Conservation (phyloP, 2,113 vertebrate genomes). For the Raphicerus campestris region DNA sequence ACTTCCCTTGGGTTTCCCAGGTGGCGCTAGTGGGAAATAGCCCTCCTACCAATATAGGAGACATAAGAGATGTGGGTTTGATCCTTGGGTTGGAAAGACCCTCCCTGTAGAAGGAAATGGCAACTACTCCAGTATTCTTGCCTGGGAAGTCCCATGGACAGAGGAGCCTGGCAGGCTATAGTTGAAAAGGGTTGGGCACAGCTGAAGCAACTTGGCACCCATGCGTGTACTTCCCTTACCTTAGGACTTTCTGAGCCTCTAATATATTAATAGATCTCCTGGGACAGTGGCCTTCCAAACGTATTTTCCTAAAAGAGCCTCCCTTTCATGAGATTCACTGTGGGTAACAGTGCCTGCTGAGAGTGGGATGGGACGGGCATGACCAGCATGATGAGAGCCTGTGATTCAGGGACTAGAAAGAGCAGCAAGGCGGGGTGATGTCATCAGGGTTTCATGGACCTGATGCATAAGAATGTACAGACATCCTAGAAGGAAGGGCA, state of each 20-base stretch:
- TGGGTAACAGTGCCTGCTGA: not conserved
- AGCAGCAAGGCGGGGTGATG: not conserved
- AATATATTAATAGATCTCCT: not conserved
- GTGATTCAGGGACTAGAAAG: not conserved
- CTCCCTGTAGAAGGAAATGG: not conserved
- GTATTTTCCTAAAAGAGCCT: not conserved
- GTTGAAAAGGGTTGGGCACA: not conserved
- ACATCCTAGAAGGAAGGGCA: too few relatives aligned
- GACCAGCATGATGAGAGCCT: rapidly evolving
- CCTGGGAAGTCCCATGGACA: not conserved
- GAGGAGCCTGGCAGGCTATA: not conserved
- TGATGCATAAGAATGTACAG: not conserved
- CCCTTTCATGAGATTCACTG: rapidly evolving
- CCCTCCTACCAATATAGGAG: not conserved
- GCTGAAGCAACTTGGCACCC: not conserved
- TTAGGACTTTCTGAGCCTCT: not conserved
- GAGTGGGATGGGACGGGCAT: not conserved
- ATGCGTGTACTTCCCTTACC: rapidly evolving
- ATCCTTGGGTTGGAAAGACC: not conserved
- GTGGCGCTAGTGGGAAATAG: not conserved
- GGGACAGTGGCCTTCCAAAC: not conserved
- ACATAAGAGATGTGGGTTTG: not conserved
- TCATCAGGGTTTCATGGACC: not conserved
- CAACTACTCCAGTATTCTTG: not conserved
- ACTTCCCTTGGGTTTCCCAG: not conserved